A percentile compares a stretch with the other conserved stretches of the same genome.
phyloP scores from a whole-genome alignment of 2,888 invertebrate genomes.

The Protula sp. region DNA sequence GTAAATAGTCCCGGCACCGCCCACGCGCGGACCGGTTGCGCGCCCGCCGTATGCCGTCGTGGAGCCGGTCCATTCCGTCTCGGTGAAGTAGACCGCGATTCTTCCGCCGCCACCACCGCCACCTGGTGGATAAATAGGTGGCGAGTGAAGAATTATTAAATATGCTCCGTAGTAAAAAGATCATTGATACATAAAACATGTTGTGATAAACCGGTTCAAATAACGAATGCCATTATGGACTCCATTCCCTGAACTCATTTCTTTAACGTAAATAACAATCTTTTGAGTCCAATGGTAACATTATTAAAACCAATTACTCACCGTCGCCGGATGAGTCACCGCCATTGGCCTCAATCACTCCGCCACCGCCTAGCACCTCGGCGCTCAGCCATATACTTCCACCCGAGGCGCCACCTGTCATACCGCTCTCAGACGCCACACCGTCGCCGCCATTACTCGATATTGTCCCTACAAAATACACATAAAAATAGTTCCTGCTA shows the following conservation, averaged over 20 bases:
- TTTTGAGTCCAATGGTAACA: too few species aligned
- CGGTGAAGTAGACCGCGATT: conserved; percentile 25
- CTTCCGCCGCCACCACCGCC: conserved; percentile 32
- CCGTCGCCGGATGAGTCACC: too few species aligned
- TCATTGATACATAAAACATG: too few species aligned
- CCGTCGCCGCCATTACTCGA: conserved; percentile 26
- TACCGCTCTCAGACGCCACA: conserved; percentile 1
- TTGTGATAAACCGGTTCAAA: not conserved
- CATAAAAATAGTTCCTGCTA: too few species aligned
- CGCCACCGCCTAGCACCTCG: conserved; percentile 26
- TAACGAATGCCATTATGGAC: not conserved
- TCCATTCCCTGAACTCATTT: conserved; percentile 20
- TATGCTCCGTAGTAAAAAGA: too few species aligned
- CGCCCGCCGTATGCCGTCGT: conserved; percentile 27
- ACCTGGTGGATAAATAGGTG: not conserved
- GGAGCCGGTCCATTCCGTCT: conserved; percentile 29
- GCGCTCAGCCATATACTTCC: conserved; percentile 30
- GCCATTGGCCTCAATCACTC: conserved; percentile 29
- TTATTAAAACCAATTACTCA: too few species aligned
- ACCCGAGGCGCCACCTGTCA: conserved; percentile 35
- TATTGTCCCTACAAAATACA: conserved; percentile 25
- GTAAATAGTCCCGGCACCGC: conserved; percentile 35
- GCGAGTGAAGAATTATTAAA: not conserved
- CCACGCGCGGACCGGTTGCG: conserved; percentile 19
- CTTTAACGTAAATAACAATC: too few species aligned